Base-by-base conservation (phyloP, 2,888 invertebrate species). In the Pantelozetes paolii region DNA sequence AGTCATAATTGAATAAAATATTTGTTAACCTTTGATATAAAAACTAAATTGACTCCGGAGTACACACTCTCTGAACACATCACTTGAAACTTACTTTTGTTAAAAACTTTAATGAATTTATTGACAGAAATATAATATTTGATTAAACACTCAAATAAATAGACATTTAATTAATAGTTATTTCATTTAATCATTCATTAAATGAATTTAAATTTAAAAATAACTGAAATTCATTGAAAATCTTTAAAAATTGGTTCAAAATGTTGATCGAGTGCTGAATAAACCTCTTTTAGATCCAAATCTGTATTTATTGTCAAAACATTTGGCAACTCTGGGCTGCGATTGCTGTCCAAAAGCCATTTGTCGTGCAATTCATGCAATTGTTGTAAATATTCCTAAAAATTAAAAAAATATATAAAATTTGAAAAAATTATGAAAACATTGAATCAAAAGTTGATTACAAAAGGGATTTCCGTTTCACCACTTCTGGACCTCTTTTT, bases 401-500 rank as follows among this genome's bases (percentile, higher is more conserved):
- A 28, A 20, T 42, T n/a, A n/a, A n/a, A 64, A 18, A 67, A 8
- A 11, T 36, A 48, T 13, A 15, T n/a, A 13, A 23, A 3, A 73
- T 48, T 18, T 40, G 5, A 70, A 6, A 28, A 45, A 48, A 15
- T 32, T n/a, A 6, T 59, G 6, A 15, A 30, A 18, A 32, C 20
- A 67, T 28, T 1, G 42, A 30, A n/a, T n/a, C 8, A 45, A 3
- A 26, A 15, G 2, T 67, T 28, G 11, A 20, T 70, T 70, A 73
- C 73, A 11, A 73, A 8, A 28, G 73, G 50, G 18, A 73, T 73
- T 3, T 54, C 6, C 30, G 32, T 50, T 26, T 95, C 95, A 82
- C 95, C 94, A 28, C 88, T 87, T 8, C 95, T 86, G 0, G 89
- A 89, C 71, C 95, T 85, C 75, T 86, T 84, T 79, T 86, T 87